Evolutionary conservation across 2,797 vertebrate genomes (phyloP), one percentile per base, ranked within the genome.

Genomic region (Myotis daubentonii): DNA sequence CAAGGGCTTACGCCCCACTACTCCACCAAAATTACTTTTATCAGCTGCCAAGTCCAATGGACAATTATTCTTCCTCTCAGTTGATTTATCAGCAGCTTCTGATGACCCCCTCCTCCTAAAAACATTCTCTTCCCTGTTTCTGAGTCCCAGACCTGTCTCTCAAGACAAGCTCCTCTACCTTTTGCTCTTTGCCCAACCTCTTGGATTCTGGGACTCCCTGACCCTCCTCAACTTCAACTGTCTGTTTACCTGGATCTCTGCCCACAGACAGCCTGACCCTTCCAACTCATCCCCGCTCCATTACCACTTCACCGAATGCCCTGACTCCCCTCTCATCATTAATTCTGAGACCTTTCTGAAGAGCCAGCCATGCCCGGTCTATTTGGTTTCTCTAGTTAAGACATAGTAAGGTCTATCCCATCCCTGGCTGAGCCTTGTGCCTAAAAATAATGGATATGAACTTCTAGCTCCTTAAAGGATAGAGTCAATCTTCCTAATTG

Each of bases 341-440:
- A 88, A 82, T 85, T 84, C 81, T 79, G 9, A 94, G 41, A 79
- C 2, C 20, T 33, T 85, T 92, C 66, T 92, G 36, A 95, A 89
- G 75, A 81, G 72, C 33, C 25, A 94, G 33, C 8, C 11, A 92
- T 76, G 68, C 30, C 17, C 87, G 74, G 12, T 85, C 66, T 89
- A 82, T 41, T 86, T 60, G 60, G 33, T 76, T 41, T 87, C 80
- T 81, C 51, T 86, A 41, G 15, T 74, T 82, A 79, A 79, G 66
- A 95, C 22, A 30, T 75, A 87, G n/a, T 47, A 76, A 80, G 53
- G 68, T 57, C 44, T 80, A n/a, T 28, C 4, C 57, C 30, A 89
- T 55, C 28, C 47, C 38, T 89, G 41, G 81, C 30, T 36, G 25
- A 85, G 65, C 5, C 47, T 92, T n/a, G 16, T 68, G 17, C 44